These are phyloP conservation scores for Nysson spinosus DNA, from an alignment of 2,888 invertebrate genomes.

Conservation along the genomic window DNA sequence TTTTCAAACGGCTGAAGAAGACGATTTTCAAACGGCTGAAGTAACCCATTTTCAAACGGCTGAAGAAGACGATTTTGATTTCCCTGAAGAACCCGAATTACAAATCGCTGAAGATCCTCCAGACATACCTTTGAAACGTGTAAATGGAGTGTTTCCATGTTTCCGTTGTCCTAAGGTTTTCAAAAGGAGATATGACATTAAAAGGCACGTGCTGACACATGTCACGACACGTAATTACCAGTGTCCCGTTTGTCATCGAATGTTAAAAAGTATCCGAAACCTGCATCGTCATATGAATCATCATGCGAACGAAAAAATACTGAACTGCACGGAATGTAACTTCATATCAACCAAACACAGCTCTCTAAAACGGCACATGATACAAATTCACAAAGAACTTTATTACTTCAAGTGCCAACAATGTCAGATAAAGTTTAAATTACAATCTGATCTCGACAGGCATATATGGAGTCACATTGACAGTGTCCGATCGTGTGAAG, in stretches of 20 bases:
- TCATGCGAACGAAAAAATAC: neutral
- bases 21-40: too few species aligned
- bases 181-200: neutral
- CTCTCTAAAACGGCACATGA: conserved; percentile 7
- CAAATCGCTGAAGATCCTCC: too few species aligned
- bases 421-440: conserved; percentile 16
- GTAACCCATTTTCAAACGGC: too few species aligned
- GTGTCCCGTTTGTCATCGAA: conserved; percentile 13
- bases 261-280: neutral
- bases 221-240: neutral
- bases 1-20: too few species aligned
- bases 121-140: neutral
- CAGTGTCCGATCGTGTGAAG: neutral
- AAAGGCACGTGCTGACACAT: conserved; percentile 8
- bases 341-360: conserved; percentile 6
- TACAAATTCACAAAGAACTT: conserved; percentile 5
- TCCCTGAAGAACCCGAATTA: neutral
- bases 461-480: conserved; percentile 6
- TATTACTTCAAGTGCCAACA: conserved; percentile 5
- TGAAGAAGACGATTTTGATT: too few species aligned
- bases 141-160: neutral
- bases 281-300: conserved; percentile 8
- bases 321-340: conserved; percentile 18
- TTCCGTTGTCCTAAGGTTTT: conserved; percentile 11
- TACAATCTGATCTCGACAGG: neutral